Evolutionary conservation across 2,797 vertebrate genomes (phyloP).

Genomic region (Perodicticus potto): DNA sequence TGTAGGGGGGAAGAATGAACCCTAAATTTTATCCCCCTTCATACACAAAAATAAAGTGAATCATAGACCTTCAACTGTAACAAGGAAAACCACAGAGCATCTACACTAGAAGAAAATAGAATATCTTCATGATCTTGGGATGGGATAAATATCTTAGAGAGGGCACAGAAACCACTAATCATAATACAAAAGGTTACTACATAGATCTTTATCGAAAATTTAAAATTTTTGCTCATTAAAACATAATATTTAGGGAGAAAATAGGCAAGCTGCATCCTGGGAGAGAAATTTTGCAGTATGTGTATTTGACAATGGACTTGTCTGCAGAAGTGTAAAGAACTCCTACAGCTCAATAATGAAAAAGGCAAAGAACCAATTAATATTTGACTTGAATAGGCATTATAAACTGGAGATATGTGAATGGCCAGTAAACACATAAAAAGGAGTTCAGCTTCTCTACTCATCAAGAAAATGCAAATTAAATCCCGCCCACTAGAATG

Average conservation of each 20-base stretch:
- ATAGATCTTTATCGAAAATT: background rate
- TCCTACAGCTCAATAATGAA: background rate
- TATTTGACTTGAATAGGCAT: background rate
- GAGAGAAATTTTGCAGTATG: background rate
- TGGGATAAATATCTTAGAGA: background rate
- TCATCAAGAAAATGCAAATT: background rate
- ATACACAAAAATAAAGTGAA: background rate
- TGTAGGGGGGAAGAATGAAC: background rate
- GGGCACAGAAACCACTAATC: background rate
- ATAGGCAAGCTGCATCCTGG: background rate
- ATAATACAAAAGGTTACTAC: background rate
- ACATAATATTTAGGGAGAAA: background rate
- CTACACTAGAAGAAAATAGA: slow-evolving; percentile 20
- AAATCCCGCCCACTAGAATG: background rate
- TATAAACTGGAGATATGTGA: background rate
- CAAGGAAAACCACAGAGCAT: background rate
- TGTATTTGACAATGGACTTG: background rate
- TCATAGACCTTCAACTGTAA: background rate
- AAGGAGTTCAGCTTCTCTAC: background rate
- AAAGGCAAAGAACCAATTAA: background rate
- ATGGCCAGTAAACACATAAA: background rate
- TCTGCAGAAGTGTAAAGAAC: slow-evolving; percentile 8
- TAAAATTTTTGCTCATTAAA: background rate
- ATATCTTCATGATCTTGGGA: background rate
- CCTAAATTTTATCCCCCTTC: background rate